Evolutionary conservation across 2,113 vertebrate species (phyloP), one percentile per base, ranked within the genome.

Genomic region (Mixornis gularis): DNA sequence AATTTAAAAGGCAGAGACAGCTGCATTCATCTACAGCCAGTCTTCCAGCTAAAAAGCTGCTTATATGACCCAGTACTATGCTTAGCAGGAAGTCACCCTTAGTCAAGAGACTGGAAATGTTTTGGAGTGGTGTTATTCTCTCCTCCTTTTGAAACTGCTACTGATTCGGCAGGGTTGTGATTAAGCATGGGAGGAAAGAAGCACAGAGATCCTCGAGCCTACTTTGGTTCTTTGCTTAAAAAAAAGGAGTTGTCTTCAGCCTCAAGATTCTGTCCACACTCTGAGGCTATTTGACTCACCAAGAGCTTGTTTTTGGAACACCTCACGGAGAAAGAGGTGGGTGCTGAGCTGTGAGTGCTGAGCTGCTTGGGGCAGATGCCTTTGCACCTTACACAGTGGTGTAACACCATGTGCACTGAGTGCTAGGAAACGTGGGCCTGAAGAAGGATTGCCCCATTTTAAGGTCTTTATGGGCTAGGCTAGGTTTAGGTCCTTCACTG

Each of bases 1-100:
- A 56, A 82, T 83, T 88, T 90, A 59, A 87, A 86, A 92, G 78
- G 62, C 78, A 79, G 64, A 90, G 55, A 58, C 51, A 94, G 70
- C 64, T 93, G 65, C 53, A 56, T 83, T 93, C 68, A 79, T 38
- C 85, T 82, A 58, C 72, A 84, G 49, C 34, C n/a, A 64, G 24
- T 58, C 34, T 71, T 11, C n/a, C 44, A 71, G 62, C 49, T 86
- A 90, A 85, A 94, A 94, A 90, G 44, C 40, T 93, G 40, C 21
- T 63, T 62, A 26, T 38, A 10, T 16, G 51, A 86, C 51, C 27
- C 52, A 79, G 38, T 74, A 36, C 24, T 46, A 17, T 0, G 13
- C 41, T 60, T 64, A 85, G 32, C 15, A 76, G 53, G 56, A 81
- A 76, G 55, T 17, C 80, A 69, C 41, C 29, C 29, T 66, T 34